phyloP scores from a whole-genome alignment of 2,797 vertebrate genomes.

The Lemur catta region DNA sequence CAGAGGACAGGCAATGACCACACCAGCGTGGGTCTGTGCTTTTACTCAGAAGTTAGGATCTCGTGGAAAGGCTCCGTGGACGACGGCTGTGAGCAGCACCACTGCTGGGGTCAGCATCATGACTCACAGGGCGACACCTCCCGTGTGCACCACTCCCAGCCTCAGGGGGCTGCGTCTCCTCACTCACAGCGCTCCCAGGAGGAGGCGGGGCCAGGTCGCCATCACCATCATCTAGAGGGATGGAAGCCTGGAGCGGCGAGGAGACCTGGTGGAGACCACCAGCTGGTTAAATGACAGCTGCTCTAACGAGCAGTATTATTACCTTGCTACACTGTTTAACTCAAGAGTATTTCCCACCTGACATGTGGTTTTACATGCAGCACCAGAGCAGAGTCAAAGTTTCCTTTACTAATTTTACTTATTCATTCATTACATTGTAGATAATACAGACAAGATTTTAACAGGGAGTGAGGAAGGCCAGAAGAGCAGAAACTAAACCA shows the following conservation, averaged over 20 bases:
- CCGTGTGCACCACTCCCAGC: not conserved
- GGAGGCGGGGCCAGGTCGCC: too few species aligned
- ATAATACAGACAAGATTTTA: not conserved
- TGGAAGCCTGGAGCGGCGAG: fast-evolving
- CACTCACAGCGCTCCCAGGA: fast-evolving
- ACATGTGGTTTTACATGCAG: not conserved
- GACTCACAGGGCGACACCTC: not conserved
- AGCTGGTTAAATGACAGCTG: not conserved
- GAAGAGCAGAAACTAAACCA: not conserved
- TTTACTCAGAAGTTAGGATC: not conserved
- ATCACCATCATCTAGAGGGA: fast-evolving
- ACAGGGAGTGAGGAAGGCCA: not conserved
- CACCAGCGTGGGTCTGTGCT: not conserved
- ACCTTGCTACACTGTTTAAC: not conserved
- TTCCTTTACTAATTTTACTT: too few species aligned
- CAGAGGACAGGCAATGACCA: slow-evolving; percentile 8
- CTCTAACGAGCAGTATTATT: not conserved
- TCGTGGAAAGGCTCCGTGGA: fast-evolving
- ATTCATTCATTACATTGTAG: fast-evolving
- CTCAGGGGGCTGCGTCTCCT: fast-evolving
- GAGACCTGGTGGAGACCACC: not conserved
- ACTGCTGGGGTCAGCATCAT: fast-evolving
- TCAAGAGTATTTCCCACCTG: not conserved
- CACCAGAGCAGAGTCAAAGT: fast-evolving
- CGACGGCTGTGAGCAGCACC: not conserved